Percentiles rank a stretch among this genome's conserved stretches.
Evolutionary conservation across 2,797 vertebrate species (phyloP).

Genomic region (Sebastes flavidus): DNA sequence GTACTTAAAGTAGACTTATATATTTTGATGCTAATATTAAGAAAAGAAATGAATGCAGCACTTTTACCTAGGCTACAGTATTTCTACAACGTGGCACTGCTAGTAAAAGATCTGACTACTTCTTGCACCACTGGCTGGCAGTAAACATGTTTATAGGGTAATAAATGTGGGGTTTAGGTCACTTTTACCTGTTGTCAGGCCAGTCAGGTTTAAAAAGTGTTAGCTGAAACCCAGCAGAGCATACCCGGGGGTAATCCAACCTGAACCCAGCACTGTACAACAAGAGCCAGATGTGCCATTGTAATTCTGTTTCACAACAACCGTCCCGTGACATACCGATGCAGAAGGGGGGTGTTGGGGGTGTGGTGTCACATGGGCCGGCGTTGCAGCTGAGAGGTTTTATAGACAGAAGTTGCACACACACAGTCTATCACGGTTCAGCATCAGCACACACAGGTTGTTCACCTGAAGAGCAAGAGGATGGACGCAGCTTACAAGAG

Average conservation of each 20-base stretch:
- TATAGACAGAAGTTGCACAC: slow-evolving; percentile 29
- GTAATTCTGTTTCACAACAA: slow-evolving; percentile 54
- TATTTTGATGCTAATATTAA: too few relatives aligned
- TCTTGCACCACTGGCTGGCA: accelerated
- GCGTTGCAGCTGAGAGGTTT: slow-evolving; percentile 46
- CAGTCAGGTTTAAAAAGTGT: background rate
- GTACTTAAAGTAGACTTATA: too few relatives aligned
- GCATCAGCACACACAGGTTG: slow-evolving; percentile 17
- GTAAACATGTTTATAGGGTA: too few relatives aligned
- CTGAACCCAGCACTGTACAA: slow-evolving; percentile 27
- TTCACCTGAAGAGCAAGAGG: slow-evolving; percentile 43
- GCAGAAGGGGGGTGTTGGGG: slow-evolving; percentile 12
- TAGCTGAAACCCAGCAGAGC: background rate
- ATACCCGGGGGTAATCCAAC: too few relatives aligned
- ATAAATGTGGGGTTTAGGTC: background rate
- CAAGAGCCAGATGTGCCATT: slow-evolving; percentile 67
- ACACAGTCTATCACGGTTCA: background rate
- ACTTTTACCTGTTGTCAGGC: background rate
- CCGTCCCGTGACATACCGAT: slow-evolving; percentile 60
- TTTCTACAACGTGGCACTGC: background rate
- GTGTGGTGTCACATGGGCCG: slow-evolving; percentile 75
- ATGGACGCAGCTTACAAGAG: slow-evolving; percentile 80
- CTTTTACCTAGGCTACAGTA: background rate
- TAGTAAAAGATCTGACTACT: background rate
- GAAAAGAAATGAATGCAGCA: background rate